A percentile compares a stretch with the other conserved stretches of the same genome.
These are phyloP conservation scores for Hiodon tergisus DNA, from an alignment of 2,113 vertebrate genomes.

Conservation along the genomic window DNA sequence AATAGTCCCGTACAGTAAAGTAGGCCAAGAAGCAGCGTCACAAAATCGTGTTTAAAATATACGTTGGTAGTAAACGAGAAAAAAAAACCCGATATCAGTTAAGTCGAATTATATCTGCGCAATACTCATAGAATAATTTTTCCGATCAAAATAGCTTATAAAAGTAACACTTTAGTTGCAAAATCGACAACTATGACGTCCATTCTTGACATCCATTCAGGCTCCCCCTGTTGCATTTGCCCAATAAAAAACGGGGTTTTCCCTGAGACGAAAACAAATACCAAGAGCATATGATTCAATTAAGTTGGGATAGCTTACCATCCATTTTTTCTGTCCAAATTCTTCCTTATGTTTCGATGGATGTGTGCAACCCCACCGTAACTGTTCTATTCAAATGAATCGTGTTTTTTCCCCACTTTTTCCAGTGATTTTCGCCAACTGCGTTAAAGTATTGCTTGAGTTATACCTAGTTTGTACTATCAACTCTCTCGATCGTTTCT, in stretches of 20 bases:
- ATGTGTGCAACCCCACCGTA: neutral
- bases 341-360: neutral
- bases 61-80: too few species aligned
- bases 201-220: neutral
- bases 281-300: neutral
- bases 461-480: neutral
- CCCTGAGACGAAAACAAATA: conserved; percentile 13
- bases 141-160: neutral
- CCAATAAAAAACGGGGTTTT: conserved; percentile 11
- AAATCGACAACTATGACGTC: neutral
- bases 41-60: too few species aligned
- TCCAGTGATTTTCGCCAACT: neutral
- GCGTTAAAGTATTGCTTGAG: neutral
- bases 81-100: too few species aligned
- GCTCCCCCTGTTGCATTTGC: neutral
- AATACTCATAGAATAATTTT: neutral
- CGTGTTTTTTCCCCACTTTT: too few species aligned
- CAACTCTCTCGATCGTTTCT: neutral
- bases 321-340: conserved; percentile 43
- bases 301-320: conserved; percentile 39
- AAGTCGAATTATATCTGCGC: too few species aligned
- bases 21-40: too few species aligned
- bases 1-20: too few species aligned
- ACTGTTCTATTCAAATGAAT: neutral
- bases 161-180: neutral